These are phyloP conservation scores for Equus przewalskii DNA, from an alignment of 2,113 vertebrate genomes.

Conservation along the genomic window DNA sequence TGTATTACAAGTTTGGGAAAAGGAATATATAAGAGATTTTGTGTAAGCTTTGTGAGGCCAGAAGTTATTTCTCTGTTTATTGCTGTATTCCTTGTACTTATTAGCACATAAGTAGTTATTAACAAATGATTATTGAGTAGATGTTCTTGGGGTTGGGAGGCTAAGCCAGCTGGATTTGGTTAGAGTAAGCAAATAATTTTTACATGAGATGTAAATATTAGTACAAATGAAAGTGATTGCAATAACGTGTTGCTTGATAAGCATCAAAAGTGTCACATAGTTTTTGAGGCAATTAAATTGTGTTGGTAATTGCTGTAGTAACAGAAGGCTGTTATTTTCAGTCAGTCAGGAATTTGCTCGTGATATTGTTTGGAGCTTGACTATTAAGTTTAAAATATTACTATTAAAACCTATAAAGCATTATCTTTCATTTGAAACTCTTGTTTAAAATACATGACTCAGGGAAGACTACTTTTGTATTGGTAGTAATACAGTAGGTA, in stretches of 20 bases:
- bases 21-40: neutral
- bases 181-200: constrained; percentile 49
- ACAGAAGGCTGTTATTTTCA: neutral
- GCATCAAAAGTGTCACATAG: neutral
- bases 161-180: constrained; percentile 1
- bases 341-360: neutral
- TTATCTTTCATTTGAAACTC: neutral
- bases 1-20: neutral
- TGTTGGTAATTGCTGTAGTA: neutral
- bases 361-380: constrained; percentile 16
- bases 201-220: neutral
- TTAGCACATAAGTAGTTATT: constrained; percentile 34
- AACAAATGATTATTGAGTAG: constrained; percentile 14
- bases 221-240: neutral
- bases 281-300: neutral
- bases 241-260: constrained; percentile 9
- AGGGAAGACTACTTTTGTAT: constrained; percentile 34
- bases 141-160: neutral
- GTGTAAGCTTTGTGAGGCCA: constrained; percentile 1
- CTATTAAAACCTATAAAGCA: neutral
- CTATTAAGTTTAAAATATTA: constrained; percentile 17
- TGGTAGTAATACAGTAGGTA: neutral
- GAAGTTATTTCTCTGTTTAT: neutral
- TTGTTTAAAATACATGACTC: constrained; percentile 25
- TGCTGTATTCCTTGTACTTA: neutral